These are phyloP conservation scores for Pipistrellus kuhlii DNA, from an alignment of 2,797 vertebrate genomes.

Conservation along the genomic window DNA sequence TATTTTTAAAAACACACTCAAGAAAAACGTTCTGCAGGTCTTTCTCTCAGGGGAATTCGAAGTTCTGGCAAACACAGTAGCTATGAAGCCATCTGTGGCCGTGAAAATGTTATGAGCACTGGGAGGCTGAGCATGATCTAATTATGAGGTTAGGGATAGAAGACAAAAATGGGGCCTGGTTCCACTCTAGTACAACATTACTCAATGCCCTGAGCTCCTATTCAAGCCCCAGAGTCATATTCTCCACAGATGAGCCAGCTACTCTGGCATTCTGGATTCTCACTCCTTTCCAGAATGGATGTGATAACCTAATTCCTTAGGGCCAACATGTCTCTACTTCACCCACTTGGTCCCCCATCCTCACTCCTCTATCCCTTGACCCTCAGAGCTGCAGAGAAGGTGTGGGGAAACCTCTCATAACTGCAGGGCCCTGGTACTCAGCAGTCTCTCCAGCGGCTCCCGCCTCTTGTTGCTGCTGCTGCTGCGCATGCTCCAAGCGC, in stretches of 20 bases:
- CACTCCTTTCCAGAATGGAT: slow-evolving; percentile 35
- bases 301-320: neutral
- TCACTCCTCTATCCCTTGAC: slow-evolving; percentile 40
- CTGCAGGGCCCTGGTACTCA: slow-evolving; percentile 14
- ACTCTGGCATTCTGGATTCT: neutral
- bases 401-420: slow-evolving; percentile 13
- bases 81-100: neutral
- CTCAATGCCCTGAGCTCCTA: neutral
- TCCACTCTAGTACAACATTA: neutral
- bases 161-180: neutral
- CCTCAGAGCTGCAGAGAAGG: neutral
- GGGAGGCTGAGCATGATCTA: neutral
- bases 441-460: slow-evolving; percentile 47
- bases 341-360: neutral
- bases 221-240: neutral
- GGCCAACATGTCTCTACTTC: slow-evolving; percentile 30
- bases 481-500: slow-evolving; percentile 75
- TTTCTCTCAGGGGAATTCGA: slow-evolving; percentile 30
- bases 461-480: slow-evolving; percentile 49
- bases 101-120: neutral
- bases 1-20: neutral
- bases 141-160: neutral
- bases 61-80: neutral
- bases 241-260: neutral
- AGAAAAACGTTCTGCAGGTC: neutral